phyloP scores from a whole-genome alignment of 1,140 invertebrate species.

The Matsumurasca onukii region DNA sequence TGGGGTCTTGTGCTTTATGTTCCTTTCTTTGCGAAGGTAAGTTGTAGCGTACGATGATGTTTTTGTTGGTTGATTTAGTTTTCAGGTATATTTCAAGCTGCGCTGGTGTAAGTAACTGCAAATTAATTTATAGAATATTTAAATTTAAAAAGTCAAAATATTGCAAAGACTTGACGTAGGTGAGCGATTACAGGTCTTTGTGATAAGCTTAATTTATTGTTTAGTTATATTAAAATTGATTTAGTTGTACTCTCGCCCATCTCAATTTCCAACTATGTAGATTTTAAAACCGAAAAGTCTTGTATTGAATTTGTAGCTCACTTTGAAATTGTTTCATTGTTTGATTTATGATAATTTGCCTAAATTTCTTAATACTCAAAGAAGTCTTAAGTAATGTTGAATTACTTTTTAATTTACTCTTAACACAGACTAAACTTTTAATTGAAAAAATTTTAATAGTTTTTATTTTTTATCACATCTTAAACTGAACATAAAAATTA shows the following conservation, averaged over 20 bases:
- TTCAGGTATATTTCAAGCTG: conserved; percentile 7
- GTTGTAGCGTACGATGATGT: neutral
- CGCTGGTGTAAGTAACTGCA: neutral
- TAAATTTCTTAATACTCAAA: too few relatives aligned
- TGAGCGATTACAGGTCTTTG: conserved; percentile 21
- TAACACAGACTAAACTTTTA: too few relatives aligned
- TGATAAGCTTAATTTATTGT: neutral
- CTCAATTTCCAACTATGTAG: neutral
- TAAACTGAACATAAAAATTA: too few relatives aligned
- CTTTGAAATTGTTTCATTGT: neutral
- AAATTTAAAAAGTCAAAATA: neutral
- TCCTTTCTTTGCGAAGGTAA: conserved; percentile 12
- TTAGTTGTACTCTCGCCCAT: neutral
- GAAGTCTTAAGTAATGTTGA: neutral
- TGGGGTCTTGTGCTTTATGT: neutral
- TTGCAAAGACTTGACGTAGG: conserved; percentile 11
- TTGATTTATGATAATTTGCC: neutral
- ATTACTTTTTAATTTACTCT: neutral
- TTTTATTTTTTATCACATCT: too few relatives aligned
- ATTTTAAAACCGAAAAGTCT: neutral
- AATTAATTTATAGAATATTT: neutral
- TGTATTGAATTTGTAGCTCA: neutral
- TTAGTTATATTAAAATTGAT: neutral
- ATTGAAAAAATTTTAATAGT: too few relatives aligned
- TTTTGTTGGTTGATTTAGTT: conserved; percentile 11